Conservation (phyloP, 2,888 invertebrate genomes). For the Acleris emargana region DNA sequence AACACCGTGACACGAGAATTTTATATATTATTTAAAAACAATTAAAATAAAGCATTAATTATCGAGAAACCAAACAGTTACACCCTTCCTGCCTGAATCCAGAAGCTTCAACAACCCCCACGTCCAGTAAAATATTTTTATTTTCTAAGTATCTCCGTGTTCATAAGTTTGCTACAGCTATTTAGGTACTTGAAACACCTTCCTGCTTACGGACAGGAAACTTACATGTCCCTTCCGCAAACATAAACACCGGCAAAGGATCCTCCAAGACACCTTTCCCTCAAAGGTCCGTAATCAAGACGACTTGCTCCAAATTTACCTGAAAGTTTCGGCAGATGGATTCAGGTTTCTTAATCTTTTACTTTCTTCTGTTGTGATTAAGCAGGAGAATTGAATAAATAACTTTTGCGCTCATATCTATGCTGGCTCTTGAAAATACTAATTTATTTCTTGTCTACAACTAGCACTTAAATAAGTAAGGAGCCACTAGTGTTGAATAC, state of each 20-base stretch:
- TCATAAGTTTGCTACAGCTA: slow-evolving; percentile 5
- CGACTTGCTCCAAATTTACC: slow-evolving; percentile 20
- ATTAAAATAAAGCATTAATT: too few relatives aligned
- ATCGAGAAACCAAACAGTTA: too few relatives aligned
- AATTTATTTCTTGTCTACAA: too few relatives aligned
- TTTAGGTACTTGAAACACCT: slow-evolving; percentile 12
- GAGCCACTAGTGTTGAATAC: too few relatives aligned
- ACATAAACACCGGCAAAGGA: slow-evolving; percentile 31
- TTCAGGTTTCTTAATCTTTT: slow-evolving; percentile 27
- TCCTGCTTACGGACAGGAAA: slow-evolving; percentile 30
- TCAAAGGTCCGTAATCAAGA: slow-evolving; percentile 33
- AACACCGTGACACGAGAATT: too few relatives aligned
- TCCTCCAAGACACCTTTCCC: slow-evolving; percentile 32
- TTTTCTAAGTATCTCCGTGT: slow-evolving; percentile 4
- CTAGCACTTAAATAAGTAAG: too few relatives aligned
- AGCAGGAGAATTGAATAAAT: background rate
- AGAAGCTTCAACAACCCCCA: too few relatives aligned
- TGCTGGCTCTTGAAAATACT: too few relatives aligned
- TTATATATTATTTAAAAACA: too few relatives aligned
- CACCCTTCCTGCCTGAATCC: too few relatives aligned
- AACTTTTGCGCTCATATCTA: background rate
- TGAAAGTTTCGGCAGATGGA: slow-evolving; percentile 27
- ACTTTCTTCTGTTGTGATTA: slow-evolving; percentile 13
- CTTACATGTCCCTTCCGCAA: slow-evolving; percentile 33
- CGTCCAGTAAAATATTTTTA: background rate